These are phyloP conservation scores for Drosophila ananassae DNA, from an alignment of 1,140 invertebrate species.

Conservation along the genomic window DNA sequence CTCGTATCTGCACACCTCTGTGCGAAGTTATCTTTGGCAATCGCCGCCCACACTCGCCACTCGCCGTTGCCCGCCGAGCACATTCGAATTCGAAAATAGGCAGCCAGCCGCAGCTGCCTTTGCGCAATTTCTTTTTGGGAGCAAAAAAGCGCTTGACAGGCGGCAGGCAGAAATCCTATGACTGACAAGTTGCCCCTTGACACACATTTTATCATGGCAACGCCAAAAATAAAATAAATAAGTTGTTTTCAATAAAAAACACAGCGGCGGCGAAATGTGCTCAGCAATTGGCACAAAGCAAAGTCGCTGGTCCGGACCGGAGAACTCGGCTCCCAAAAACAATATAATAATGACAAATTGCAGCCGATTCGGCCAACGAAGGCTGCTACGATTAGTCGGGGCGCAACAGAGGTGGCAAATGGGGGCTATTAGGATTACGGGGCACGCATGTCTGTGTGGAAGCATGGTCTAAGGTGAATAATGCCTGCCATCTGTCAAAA, in stretches of 20 bases:
- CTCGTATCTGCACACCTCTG: neutral
- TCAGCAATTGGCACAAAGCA: conserved; percentile 24
- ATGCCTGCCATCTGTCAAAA: neutral
- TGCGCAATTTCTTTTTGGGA: conserved; percentile 73
- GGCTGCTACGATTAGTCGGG: conserved; percentile 19
- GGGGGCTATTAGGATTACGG: conserved; percentile 12
- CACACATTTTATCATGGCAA: conserved; percentile 78
- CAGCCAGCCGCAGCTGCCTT: conserved; percentile 46
- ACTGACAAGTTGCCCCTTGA: conserved; percentile 80
- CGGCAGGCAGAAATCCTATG: conserved; percentile 69
- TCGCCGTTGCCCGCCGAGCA: no score
- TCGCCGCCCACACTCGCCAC: conserved; percentile 16
- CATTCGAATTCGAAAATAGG: conserved; percentile 13
- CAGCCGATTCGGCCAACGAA: conserved; percentile 20
- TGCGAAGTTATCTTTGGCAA: conserved; percentile 33
- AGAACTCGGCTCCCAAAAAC: conserved; percentile 23
- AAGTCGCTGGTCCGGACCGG: conserved; percentile 25
- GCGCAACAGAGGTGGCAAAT: conserved; percentile 20
- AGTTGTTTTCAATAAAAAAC: conserved; percentile 59
- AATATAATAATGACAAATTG: neutral
- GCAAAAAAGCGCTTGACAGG: conserved; percentile 56
- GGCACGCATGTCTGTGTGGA: no score
- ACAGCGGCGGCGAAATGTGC: conserved; percentile 12
- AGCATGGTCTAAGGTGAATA: no score
- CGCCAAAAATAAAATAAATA: conserved; percentile 64